Percentiles rank a stretch among this genome's conserved stretches.
phyloP scores from a whole-genome alignment of 2,797 vertebrate genomes.

The Rhadinocentrus ornatus region DNA sequence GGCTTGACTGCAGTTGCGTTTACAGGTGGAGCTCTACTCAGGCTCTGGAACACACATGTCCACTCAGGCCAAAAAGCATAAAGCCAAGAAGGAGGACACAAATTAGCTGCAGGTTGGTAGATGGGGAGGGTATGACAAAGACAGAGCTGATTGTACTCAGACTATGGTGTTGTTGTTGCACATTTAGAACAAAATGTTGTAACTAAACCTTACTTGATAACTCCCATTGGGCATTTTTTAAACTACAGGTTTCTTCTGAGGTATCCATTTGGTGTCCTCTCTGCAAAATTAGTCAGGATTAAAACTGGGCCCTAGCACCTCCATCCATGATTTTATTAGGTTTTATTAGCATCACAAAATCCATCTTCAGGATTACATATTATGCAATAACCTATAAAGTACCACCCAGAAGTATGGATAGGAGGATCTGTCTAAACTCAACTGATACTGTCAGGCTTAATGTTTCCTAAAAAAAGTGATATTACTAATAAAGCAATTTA shows the following conservation, averaged over 20 bases:
- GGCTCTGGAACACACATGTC: background rate
- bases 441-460: no score
- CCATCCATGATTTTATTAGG: background rate
- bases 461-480: no score
- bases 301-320: background rate
- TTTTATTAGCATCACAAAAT: background rate
- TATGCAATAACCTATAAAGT: background rate
- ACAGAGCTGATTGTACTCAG: background rate
- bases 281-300: background rate
- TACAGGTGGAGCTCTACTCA: slow-evolving; percentile 2
- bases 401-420: no score
- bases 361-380: background rate
- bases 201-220: background rate
- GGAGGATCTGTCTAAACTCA: no score
- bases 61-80: background rate
- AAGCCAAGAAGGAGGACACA: background rate
- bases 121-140: background rate
- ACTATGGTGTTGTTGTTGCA: background rate
- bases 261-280: background rate
- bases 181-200: background rate
- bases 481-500: no score
- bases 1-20: background rate
- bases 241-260: background rate
- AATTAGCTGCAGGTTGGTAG: background rate
- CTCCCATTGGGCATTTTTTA: background rate